Evolutionary conservation across 1,140 invertebrate species (phyloP).

Genomic region (Globodera rostochiensis): DNA sequence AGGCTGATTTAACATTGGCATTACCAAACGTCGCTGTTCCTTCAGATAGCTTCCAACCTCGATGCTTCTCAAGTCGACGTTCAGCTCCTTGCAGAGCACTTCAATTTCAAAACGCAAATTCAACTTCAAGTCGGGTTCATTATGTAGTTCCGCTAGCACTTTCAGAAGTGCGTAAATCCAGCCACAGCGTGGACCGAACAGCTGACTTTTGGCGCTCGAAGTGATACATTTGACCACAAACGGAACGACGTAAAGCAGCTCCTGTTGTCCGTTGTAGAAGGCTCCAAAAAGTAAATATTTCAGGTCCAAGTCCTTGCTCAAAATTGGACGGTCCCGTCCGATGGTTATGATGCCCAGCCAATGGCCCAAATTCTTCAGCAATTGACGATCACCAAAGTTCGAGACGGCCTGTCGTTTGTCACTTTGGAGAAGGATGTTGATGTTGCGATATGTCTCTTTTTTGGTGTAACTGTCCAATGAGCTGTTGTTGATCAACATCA

Average conservation of each 20-base stretch:
- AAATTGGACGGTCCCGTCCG: slow-evolving; percentile 89
- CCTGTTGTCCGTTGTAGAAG: slow-evolving; percentile 93
- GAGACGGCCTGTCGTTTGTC: slow-evolving; percentile 86
- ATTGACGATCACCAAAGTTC: slow-evolving; percentile 93
- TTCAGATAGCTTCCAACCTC: slow-evolving; percentile 58
- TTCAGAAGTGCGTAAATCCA: slow-evolving; percentile 98
- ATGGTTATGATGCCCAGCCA: slow-evolving; percentile 97
- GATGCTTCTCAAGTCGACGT: slow-evolving; percentile 79
- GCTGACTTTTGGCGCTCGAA: slow-evolving; percentile 86
- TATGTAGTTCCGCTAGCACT: slow-evolving; percentile 91
- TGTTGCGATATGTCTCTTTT: slow-evolving; percentile 92
- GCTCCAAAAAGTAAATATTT: slow-evolving; percentile 93
- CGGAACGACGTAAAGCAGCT: slow-evolving; percentile 96
- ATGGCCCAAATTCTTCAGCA: slow-evolving; percentile 96
- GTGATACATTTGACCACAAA: slow-evolving; percentile 99
- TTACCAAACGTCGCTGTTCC: slow-evolving; percentile 58
- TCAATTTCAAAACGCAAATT: slow-evolving; percentile 99
- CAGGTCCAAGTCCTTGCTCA: slow-evolving; percentile 81
- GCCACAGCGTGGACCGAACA: slow-evolving; percentile 94
- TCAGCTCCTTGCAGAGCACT: slow-evolving; percentile 93
- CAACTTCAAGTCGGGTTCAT: slow-evolving; percentile 88
- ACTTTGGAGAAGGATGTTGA: slow-evolving; percentile 87
- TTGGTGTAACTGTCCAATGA: slow-evolving; percentile 84
- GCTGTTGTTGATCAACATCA: slow-evolving; percentile 82
- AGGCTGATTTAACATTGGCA: too few species aligned